These are phyloP conservation scores for Parascotia fuliginaria DNA, from an alignment of 2,888 invertebrate genomes.

Conservation along the genomic window DNA sequence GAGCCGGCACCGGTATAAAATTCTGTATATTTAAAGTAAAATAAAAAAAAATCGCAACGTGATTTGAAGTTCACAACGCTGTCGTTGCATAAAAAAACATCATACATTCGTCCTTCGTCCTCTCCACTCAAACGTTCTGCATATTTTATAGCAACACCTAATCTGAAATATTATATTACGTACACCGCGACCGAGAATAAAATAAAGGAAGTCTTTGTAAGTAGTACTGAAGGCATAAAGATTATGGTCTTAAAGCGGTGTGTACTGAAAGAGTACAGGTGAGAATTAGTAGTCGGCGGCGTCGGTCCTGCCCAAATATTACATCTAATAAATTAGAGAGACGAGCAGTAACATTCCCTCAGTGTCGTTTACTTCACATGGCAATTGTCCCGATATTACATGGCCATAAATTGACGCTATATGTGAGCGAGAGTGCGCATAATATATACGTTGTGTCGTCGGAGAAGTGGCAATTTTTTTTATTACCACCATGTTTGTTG, in stretches of 20 bases:
- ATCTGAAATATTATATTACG: slow-evolving; percentile 61
- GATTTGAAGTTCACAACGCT: slow-evolving; percentile 44
- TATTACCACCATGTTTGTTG: slow-evolving; percentile 49
- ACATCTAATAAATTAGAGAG: slow-evolving; percentile 74
- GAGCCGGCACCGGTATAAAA: slow-evolving; percentile 25
- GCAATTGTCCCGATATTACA: slow-evolving; percentile 79
- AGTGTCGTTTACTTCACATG: slow-evolving; percentile 66
- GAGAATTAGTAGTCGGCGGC: slow-evolving; percentile 42
- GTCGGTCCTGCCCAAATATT: slow-evolving; percentile 66
- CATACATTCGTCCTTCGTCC: slow-evolving; percentile 50
- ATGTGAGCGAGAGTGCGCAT: slow-evolving; percentile 44
- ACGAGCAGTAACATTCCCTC: slow-evolving; percentile 63
- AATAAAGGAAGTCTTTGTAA: slow-evolving; percentile 64
- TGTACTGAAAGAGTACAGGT: slow-evolving; percentile 50
- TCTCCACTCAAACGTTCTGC: slow-evolving; percentile 52
- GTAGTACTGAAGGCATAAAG: slow-evolving; percentile 65
- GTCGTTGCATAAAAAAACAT: slow-evolving; percentile 47
- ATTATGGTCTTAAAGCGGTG: slow-evolving; percentile 71
- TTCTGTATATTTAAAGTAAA: slow-evolving; percentile 37
- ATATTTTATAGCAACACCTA: slow-evolving; percentile 57
- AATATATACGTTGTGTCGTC: slow-evolving; percentile 58
- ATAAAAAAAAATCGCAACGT: slow-evolving; percentile 35
- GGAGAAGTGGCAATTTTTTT: slow-evolving; percentile 50
- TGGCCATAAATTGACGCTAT: slow-evolving; percentile 69
- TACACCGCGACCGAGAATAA: slow-evolving; percentile 55